These are phyloP conservation scores for Acestrorhynchus altus DNA, from an alignment of 2,797 vertebrate genomes.

Conservation along the genomic window DNA sequence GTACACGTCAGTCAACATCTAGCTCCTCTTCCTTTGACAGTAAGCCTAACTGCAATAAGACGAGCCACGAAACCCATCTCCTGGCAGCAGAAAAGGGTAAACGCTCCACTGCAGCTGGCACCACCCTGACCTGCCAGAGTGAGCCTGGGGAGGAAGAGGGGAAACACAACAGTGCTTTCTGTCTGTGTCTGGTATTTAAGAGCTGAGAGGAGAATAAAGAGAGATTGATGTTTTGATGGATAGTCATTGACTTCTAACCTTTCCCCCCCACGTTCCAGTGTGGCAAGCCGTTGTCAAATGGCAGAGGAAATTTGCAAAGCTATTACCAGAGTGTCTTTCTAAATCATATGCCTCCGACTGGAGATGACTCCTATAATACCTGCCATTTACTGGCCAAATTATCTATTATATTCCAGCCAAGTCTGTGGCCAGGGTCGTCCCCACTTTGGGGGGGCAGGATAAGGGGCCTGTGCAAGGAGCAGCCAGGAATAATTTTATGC, in stretches of 20 bases:
- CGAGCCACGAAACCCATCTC: conserved; percentile 8
- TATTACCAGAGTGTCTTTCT: conserved; percentile 70
- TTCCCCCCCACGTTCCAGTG: conserved; percentile 64
- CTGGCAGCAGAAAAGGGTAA: background rate
- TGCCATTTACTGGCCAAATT: conserved; percentile 67
- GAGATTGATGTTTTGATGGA: conserved; percentile 80
- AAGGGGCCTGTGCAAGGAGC: conserved; percentile 27
- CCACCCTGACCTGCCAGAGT: conserved; percentile 48
- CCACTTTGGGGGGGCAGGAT: conserved; percentile 26
- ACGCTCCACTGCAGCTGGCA: conserved; percentile 24
- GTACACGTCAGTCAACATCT: background rate
- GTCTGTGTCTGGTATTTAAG: conserved; percentile 73
- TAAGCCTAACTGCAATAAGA: background rate
- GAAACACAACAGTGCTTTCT: conserved; percentile 58
- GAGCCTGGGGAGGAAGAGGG: conserved; percentile 48
- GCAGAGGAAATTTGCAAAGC: conserved; percentile 73
- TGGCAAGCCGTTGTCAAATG: conserved; percentile 70
- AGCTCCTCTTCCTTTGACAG: too few species aligned
- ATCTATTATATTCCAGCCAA: conserved; percentile 65
- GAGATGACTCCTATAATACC: conserved; percentile 72
- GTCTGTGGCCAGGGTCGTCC: conserved; percentile 47
- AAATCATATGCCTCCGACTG: conserved; percentile 73
- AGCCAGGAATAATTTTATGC: background rate
- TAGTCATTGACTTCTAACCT: conserved; percentile 80
- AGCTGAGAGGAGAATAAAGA: conserved; percentile 73